Percentiles rank a stretch among this genome's conserved stretches.
Conservation (phyloP, 2,888 invertebrate species). For the Diplolepis rosae region DNA sequence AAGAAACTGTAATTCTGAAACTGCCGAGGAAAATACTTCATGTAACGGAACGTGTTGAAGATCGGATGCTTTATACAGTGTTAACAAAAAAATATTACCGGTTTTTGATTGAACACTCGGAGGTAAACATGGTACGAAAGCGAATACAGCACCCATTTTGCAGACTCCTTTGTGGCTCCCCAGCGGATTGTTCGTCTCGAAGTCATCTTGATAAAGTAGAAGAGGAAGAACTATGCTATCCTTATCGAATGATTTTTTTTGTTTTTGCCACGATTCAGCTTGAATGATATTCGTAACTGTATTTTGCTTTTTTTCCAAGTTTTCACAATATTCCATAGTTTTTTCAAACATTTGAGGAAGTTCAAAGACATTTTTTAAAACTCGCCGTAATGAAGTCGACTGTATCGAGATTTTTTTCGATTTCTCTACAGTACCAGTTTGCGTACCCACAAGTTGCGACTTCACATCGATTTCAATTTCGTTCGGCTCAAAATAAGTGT, state of each 20-base stretch:
- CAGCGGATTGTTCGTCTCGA: slow-evolving; percentile 41
- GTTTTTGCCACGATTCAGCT: slow-evolving; percentile 38
- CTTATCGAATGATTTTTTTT: slow-evolving; percentile 33
- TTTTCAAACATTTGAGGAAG: slow-evolving; percentile 17
- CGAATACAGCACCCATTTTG: slow-evolving; percentile 43
- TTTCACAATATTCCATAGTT: slow-evolving; percentile 9
- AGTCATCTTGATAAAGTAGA: slow-evolving; percentile 45
- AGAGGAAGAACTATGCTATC: slow-evolving; percentile 37
- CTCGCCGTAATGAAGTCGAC: slow-evolving; percentile 32
- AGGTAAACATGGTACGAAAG: slow-evolving; percentile 45
- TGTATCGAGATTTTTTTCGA: slow-evolving; percentile 7
- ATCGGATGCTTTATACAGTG: slow-evolving; percentile 39
- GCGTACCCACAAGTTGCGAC: neutral
- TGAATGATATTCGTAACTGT: slow-evolving; percentile 40
- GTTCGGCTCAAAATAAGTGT: slow-evolving; percentile 35
- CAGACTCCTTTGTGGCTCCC: slow-evolving; percentile 36
- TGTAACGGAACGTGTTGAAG: slow-evolving; percentile 26
- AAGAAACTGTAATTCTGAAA: slow-evolving; percentile 28
- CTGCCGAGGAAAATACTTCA: slow-evolving; percentile 35
- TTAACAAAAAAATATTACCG: slow-evolving; percentile 41
- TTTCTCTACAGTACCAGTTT: slow-evolving; percentile 28
- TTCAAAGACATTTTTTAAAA: slow-evolving; percentile 39
- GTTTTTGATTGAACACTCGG: slow-evolving; percentile 38
- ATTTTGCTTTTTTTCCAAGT: slow-evolving; percentile 28
- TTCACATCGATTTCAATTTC: slow-evolving; percentile 35